Evolutionary conservation across 2,888 invertebrate species (phyloP).

Genomic region (Allygus modestus): DNA sequence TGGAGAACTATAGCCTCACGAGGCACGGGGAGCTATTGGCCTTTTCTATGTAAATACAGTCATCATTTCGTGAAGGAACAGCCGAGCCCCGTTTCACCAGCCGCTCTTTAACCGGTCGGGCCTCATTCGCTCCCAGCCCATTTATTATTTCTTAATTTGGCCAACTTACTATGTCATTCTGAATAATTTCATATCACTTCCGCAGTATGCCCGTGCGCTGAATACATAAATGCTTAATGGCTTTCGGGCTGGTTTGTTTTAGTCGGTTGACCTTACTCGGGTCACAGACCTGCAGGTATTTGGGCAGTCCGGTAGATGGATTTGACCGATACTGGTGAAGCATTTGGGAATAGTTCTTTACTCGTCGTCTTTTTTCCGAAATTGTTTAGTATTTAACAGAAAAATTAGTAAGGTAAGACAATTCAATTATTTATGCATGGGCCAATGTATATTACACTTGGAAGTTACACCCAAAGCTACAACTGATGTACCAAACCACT

Average conservation of each 20-base stretch:
- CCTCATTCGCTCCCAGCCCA: slow-evolving; percentile 40
- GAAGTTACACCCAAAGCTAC: too few species aligned
- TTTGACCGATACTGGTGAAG: neutral
- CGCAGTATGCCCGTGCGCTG: slow-evolving; percentile 23
- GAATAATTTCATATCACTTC: slow-evolving; percentile 44
- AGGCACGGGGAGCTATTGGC: slow-evolving; percentile 32
- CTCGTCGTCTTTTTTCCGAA: neutral
- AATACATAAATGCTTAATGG: slow-evolving; percentile 45
- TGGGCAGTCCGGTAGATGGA: neutral
- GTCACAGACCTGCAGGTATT: slow-evolving; percentile 43
- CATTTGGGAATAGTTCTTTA: neutral
- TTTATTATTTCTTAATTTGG: slow-evolving; percentile 56
- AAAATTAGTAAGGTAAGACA: too few species aligned
- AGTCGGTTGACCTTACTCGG: slow-evolving; percentile 23
- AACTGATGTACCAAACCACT: too few species aligned
- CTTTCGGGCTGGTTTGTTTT: slow-evolving; percentile 22
- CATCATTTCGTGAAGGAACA: neutral
- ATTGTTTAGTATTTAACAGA: too few species aligned
- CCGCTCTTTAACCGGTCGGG: slow-evolving; percentile 23
- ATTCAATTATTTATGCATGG: too few species aligned
- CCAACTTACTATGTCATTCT: slow-evolving; percentile 43
- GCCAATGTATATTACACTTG: too few species aligned
- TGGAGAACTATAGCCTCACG: neutral
- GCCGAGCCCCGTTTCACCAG: neutral
- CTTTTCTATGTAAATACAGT: slow-evolving; percentile 48